A percentile compares a stretch with the other conserved stretches of the same genome.
These are phyloP conservation scores for Apodemia duryi DNA, from an alignment of 2,888 invertebrate species.

Conservation along the genomic window DNA sequence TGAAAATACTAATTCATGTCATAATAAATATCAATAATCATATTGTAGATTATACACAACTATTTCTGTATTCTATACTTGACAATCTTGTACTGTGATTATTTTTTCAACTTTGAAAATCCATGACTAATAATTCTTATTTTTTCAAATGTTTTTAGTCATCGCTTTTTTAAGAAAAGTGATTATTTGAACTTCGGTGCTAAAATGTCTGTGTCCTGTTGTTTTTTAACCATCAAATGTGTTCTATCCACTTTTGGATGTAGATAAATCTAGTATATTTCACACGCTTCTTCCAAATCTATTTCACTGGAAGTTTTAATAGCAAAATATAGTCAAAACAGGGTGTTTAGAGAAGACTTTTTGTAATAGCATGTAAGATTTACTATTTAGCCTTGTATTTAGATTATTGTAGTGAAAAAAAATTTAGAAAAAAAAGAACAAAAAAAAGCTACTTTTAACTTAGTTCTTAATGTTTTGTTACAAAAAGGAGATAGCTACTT, in stretches of 20 bases:
- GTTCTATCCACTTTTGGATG: conserved; percentile 18
- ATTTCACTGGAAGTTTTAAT: conserved; percentile 1
- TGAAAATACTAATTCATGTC: neutral
- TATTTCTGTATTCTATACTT: conserved; percentile 5
- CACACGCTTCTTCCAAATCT: conserved; percentile 10
- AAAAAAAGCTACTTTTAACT: conserved; percentile 4
- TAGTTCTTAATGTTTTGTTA: neutral
- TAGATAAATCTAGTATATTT: conserved; percentile 16
- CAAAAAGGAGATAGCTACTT: neutral
- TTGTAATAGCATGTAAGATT: neutral
- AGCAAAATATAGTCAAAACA: conserved; percentile 11
- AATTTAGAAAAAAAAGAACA: neutral
- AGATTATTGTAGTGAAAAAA: neutral
- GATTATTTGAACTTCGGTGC: conserved; percentile 18
- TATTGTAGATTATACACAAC: neutral
- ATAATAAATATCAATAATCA: neutral
- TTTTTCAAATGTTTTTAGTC: conserved; percentile 28
- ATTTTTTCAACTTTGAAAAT: conserved; percentile 22
- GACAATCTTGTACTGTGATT: conserved; percentile 2
- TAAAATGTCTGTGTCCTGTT: conserved; percentile 15
- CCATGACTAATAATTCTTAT: conserved; percentile 22
- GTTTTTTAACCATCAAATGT: conserved; percentile 16
- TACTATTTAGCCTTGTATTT: neutral
- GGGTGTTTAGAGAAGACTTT: conserved; percentile 7
- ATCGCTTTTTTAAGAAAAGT: conserved; percentile 10